Evolutionary conservation across 2,888 invertebrate genomes (phyloP).

Genomic region (Alitta virens): DNA sequence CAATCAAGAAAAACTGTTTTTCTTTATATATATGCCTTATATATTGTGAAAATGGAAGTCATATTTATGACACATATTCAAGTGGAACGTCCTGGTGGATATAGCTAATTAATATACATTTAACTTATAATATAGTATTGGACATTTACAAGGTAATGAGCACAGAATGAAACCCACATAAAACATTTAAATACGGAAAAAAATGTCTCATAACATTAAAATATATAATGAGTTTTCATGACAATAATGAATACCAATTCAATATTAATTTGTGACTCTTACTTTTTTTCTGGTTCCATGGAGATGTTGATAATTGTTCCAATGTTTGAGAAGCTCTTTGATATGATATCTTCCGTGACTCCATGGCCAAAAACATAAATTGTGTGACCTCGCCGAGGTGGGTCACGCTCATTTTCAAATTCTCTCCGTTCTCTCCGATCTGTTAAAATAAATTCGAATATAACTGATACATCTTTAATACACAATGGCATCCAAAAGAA

Average conservation of each 20-base stretch:
- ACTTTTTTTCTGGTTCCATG: constrained; percentile 82
- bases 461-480: too few species aligned
- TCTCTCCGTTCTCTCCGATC: constrained; percentile 9
- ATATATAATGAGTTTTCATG: too few species aligned
- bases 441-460: too few species aligned
- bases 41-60: too few species aligned
- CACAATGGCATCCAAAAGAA: too few species aligned
- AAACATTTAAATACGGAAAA: constrained; percentile 6
- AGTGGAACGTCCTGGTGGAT: too few species aligned
- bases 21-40: too few species aligned
- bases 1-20: constrained; percentile 12
- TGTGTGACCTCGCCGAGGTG: constrained; percentile 66
- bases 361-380: constrained; percentile 79
- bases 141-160: not conserved
- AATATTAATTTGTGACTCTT: too few species aligned
- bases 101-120: too few species aligned
- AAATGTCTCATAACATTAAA: constrained; percentile 4
- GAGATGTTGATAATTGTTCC: constrained; percentile 78
- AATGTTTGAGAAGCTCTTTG: constrained; percentile 72
- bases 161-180: not conserved
- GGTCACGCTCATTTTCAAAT: constrained; percentile 4
- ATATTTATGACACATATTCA: too few species aligned
- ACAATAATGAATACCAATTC: too few species aligned
- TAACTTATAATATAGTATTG: too few species aligned
- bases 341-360: constrained; percentile 75